Base-by-base conservation (phyloP, 2,888 invertebrate species). In the Syrphus vitripennis region DNA sequence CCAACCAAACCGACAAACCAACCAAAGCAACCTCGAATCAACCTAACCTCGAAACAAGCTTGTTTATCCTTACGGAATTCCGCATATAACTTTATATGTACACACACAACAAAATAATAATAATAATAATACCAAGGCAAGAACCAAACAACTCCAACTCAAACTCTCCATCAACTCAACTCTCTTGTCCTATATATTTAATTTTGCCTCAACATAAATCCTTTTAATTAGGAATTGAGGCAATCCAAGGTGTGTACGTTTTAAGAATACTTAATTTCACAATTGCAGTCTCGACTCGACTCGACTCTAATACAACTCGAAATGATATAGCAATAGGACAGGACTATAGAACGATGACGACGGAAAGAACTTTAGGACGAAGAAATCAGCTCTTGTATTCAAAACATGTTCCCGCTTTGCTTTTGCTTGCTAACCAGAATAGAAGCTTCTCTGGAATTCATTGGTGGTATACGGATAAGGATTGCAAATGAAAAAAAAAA, bases 221-320 rank as follows among this genome's bases (percentile, higher is more conserved):
- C 86, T 81, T 86, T 86, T 86, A 86, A 86, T 86, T 86, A 86
- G 82, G 86, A 86, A 82, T 81, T 78, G 86, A 86, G 86, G 86
- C 86, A 81, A 86, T 81, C 86, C 86, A 61, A 86, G 86, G 86
- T 86, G 82, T 81, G 77, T 78, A 82, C 86, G 86, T 57, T 75
- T 26, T 7, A 78, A 70, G 86, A 86, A 86, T 86, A 81, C 78
- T 82, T 86, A 86, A 86, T 86, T 65, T 82, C 70, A 31, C 63
- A 69, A 76, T 69, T 80, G 84, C 84, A 84, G 80, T 84, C 50
- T 67, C 50, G 29, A 59, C 42, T 63, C 24, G 16, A 40, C 40
- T 61, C 24, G 2, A 59, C 34, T 5, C 14, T 26, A 80, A 65
- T 65, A n/a, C 65, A 29, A 59, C 74, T 40, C 63, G 72, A 70